Evolutionary conservation across 2,113 vertebrate genomes (phyloP), one percentile per base, ranked within the genome.

Genomic region (Heloderma charlesbogerti): DNA sequence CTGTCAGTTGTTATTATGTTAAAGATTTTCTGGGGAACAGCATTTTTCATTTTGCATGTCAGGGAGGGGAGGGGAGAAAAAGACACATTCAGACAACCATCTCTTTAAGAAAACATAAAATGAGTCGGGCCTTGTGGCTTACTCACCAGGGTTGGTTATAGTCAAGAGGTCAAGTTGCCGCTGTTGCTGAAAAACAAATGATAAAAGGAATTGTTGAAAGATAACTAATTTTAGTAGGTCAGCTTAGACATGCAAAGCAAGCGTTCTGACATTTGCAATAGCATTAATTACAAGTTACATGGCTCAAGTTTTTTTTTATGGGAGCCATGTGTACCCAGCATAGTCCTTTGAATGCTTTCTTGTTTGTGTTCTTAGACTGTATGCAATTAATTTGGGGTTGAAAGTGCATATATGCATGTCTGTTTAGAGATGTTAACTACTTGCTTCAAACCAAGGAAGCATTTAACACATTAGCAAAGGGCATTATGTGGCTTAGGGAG

Each of bases 121-220:
- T 92, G 12, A 83, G 45, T 7, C 0, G 0, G 60, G 15, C 3
- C 0, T 96, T 93, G 60, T 93, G 93, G 91, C 92, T 95, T 94
- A 98, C 99, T 98, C 96, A 99, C 99, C 98, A 0, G 98, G 97
- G 97, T 97, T 99, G 97, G 98, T 99, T 97, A 99, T 99, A 84
- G 99, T 99, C 96, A 99, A 96, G 91, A 99, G 98, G 96, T 99
- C 99, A 88, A 99, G 98, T 78, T 95, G 98, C 66, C 99, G 97
- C 95, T 99, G 99, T 98, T 99, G 99, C 99, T 99, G 97, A n/a
- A 98, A 98, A 96, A 98, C 93, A 97, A 97, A 98, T 97, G 91
- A 91, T 95, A 91, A 98, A 93, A 93, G 45, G n/a, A 93, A 85
- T 92, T 96, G 94, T 96, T 95, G 91, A 90, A 95, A 91, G 87